phyloP scores from a whole-genome alignment of 1,140 invertebrate species.

The Anoplophora glabripennis region DNA sequence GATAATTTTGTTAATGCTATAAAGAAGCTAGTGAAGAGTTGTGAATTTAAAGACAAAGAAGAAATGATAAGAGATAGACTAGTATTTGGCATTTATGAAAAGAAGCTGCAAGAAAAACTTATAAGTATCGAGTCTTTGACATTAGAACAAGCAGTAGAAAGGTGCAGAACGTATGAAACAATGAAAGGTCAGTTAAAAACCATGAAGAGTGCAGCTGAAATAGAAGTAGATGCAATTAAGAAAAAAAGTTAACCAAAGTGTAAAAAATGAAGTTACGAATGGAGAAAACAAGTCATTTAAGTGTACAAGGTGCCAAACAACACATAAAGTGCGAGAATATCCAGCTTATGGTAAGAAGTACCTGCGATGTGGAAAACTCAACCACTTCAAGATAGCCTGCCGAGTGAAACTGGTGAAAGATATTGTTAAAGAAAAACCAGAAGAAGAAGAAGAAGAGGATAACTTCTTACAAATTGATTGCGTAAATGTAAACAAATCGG shows the following conservation, averaged over 20 bases:
- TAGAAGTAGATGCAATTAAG: conserved; percentile 3
- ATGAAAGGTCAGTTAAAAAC: background rate
- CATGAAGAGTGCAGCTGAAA: background rate
- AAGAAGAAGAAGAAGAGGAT: background rate
- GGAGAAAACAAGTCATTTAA: background rate
- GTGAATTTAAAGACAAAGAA: conserved; percentile 36
- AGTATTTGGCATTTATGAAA: conserved; percentile 38
- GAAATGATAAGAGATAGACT: conserved; percentile 37
- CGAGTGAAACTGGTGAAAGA: conserved; percentile 3
- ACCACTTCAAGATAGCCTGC: conserved; percentile 12
- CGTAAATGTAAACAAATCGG: conserved; percentile 4
- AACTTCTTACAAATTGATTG: background rate
- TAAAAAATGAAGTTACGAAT: background rate
- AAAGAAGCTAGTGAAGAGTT: conserved; percentile 32
- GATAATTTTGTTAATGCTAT: conserved; percentile 35
- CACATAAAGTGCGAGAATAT: conserved; percentile 3
- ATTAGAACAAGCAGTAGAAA: conserved; percentile 34
- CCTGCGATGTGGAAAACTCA: conserved; percentile 9
- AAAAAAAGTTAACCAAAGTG: conserved; percentile 2
- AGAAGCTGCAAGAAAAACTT: conserved; percentile 36
- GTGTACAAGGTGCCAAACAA: conserved; percentile 13
- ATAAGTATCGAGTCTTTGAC: conserved; percentile 36
- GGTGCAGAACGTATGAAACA: conserved; percentile 17
- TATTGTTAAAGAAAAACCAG: background rate
- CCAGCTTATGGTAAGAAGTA: conserved; percentile 14